These are phyloP conservation scores for Arctopsyche grandis DNA, from an alignment of 1,140 invertebrate genomes.

Conservation along the genomic window DNA sequence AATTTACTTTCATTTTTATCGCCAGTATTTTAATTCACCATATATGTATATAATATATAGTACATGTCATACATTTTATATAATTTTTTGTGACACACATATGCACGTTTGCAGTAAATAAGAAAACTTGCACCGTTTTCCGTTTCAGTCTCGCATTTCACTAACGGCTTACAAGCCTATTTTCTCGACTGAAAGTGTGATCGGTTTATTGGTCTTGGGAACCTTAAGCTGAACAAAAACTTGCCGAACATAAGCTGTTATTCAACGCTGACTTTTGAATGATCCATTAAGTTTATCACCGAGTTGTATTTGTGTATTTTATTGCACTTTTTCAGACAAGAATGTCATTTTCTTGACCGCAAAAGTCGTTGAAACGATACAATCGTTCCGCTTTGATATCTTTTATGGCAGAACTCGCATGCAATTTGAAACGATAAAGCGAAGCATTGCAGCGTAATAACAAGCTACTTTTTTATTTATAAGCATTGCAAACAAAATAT, in stretches of 20 bases:
- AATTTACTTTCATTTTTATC: too few relatives aligned
- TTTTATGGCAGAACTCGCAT: neutral
- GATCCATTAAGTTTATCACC: too few relatives aligned
- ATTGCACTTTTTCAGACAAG: neutral
- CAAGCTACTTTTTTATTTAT: too few relatives aligned
- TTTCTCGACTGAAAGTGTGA: neutral
- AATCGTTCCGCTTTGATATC: slow-evolving; percentile 1
- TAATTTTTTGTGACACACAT: too few relatives aligned
- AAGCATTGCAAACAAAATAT: too few relatives aligned
- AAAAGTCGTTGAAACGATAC: neutral
- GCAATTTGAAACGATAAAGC: neutral
- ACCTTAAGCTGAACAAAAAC: too few relatives aligned
- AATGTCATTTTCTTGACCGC: slow-evolving; percentile 15
- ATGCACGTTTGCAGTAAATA: neutral
- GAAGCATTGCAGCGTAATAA: too few relatives aligned
- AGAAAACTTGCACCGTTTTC: neutral
- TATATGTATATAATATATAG: too few relatives aligned
- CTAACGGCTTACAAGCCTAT: neutral
- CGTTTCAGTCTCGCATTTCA: neutral
- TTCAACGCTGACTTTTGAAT: too few relatives aligned
- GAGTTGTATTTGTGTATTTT: neutral
- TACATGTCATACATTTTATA: too few relatives aligned
- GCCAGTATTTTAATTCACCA: too few relatives aligned
- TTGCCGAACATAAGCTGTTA: too few relatives aligned
- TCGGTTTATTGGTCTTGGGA: slow-evolving; percentile 4